phyloP scores from a whole-genome alignment of 2,113 vertebrate genomes.

The Gorsachius goisagi region DNA sequence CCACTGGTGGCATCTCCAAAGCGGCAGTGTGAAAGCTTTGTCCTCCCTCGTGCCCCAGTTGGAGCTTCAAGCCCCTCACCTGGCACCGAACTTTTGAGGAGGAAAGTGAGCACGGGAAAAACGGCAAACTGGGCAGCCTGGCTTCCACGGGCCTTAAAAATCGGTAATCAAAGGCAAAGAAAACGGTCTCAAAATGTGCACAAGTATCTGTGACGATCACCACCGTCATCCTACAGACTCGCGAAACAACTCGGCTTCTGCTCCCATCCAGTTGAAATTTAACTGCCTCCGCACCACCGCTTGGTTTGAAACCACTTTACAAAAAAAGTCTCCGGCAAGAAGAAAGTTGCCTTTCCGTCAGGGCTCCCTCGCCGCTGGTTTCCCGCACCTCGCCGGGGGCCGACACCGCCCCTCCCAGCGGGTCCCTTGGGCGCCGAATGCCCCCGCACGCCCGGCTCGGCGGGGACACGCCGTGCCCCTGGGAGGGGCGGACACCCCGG shows the following conservation, averaged over 20 bases:
- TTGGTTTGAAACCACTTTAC: background rate
- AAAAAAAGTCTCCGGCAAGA: background rate
- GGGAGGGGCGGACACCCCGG: background rate
- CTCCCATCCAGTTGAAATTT: background rate
- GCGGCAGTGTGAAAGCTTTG: fast-evolving
- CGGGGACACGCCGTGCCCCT: fast-evolving
- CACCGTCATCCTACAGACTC: background rate
- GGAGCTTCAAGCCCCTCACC: background rate
- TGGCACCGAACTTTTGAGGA: background rate
- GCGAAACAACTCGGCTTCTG: background rate
- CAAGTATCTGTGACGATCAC: background rate
- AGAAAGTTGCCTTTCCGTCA: background rate
- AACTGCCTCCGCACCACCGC: too few relatives aligned
- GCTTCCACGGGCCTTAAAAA: background rate
- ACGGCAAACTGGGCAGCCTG: background rate
- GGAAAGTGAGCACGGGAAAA: background rate
- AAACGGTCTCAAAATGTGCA: background rate
- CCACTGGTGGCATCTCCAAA: background rate
- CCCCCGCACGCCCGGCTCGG: fast-evolving
- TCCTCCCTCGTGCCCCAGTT: background rate
- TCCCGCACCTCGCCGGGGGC: background rate
- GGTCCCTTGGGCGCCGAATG: background rate
- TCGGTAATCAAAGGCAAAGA: background rate
- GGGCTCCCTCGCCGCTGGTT: fast-evolving
- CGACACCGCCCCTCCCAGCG: background rate